Evolutionary conservation across 1,140 invertebrate genomes (phyloP).

Genomic region (Pseudomyrmex cubaensis): DNA sequence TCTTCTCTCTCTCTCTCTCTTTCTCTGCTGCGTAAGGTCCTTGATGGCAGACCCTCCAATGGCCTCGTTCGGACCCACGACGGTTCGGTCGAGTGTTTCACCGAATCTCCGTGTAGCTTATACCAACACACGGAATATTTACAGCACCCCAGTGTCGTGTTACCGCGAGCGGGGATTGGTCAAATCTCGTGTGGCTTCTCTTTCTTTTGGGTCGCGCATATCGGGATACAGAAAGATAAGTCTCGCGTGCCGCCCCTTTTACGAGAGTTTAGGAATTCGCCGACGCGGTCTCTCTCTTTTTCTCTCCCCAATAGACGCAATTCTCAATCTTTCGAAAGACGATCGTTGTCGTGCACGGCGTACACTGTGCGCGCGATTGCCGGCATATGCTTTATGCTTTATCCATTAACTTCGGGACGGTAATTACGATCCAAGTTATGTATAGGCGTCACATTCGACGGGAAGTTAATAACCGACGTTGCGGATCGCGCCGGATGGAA

Average conservation of each 20-base stretch:
- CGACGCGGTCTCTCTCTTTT: background rate
- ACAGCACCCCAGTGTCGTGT: constrained; percentile 40
- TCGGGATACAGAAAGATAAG: too few species aligned
- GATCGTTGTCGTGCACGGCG: background rate
- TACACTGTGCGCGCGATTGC: background rate
- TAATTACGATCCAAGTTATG: constrained; percentile 53
- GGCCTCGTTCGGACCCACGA: constrained; percentile 55
- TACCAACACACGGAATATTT: background rate
- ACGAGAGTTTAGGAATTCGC: background rate
- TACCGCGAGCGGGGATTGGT: constrained; percentile 60
- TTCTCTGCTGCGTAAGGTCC: constrained; percentile 11
- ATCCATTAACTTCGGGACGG: constrained; percentile 48
- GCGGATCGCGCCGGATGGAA: background rate
- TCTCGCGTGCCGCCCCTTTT: background rate
- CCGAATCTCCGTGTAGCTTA: constrained; percentile 2
- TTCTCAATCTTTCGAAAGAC: constrained; percentile 20
- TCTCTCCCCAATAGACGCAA: background rate
- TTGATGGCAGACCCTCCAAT: constrained; percentile 58
- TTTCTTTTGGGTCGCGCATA: background rate
- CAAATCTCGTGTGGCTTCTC: constrained; percentile 25
- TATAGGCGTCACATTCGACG: constrained; percentile 48
- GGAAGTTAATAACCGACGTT: constrained; percentile 54
- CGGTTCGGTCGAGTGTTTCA: constrained; percentile 43
- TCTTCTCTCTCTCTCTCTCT: too few species aligned
- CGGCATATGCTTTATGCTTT: constrained; percentile 51